phyloP scores from a whole-genome alignment of 2,888 invertebrate genomes.

The Mamestra brassicae region DNA sequence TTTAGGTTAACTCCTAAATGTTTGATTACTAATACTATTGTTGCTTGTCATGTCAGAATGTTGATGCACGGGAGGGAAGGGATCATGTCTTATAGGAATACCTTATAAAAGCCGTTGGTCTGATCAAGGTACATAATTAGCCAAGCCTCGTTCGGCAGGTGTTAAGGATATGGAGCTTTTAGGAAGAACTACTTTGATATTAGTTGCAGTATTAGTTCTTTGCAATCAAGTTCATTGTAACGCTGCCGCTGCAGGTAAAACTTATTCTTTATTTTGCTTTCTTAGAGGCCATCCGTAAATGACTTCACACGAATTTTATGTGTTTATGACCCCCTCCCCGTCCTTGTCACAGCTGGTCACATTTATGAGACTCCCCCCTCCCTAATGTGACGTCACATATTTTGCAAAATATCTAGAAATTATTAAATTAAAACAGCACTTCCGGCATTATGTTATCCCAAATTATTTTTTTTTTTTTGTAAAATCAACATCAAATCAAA shows the following conservation, averaged over 20 bases:
- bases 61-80: constrained; percentile 31
- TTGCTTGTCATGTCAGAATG: constrained; percentile 25
- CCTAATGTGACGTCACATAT: no score
- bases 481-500: no score
- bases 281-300: no score
- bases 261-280: neutral
- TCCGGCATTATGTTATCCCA: no score
- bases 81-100: constrained; percentile 6
- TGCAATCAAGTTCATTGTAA: constrained; percentile 10
- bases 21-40: constrained; percentile 24
- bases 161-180: constrained; percentile 26
- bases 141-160: neutral
- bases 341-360: no score
- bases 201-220: constrained; percentile 1
- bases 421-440: no score
- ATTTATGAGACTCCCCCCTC: no score
- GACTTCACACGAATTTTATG: no score
- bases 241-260: constrained; percentile 29
- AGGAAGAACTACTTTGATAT: neutral
- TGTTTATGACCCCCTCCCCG: no score
- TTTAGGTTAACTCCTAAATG: neutral
- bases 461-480: no score
- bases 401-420: no score
- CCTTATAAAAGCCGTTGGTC: constrained; percentile 38
- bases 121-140: neutral